phyloP scores from a whole-genome alignment of 2,888 invertebrate species.

The Drosophila quasianomalipes region DNA sequence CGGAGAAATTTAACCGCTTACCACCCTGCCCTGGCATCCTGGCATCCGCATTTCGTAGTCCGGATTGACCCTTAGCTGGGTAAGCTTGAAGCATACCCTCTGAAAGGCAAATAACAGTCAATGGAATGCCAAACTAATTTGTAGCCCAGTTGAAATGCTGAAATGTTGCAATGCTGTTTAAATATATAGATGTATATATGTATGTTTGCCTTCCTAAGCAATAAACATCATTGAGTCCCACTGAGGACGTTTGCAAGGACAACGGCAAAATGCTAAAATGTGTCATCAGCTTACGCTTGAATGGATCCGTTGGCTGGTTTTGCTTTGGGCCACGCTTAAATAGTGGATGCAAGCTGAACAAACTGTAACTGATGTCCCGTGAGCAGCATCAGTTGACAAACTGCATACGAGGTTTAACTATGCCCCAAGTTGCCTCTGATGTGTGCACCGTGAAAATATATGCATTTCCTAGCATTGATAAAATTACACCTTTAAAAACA shows the following conservation, averaged over 20 bases:
- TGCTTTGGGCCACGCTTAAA: constrained; percentile 27
- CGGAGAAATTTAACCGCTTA: constrained; percentile 7
- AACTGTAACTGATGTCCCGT: constrained; percentile 40
- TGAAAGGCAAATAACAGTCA: constrained; percentile 44
- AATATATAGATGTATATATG: constrained; percentile 47
- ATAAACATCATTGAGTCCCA: constrained; percentile 73
- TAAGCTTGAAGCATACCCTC: not conserved
- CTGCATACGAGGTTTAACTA: constrained; percentile 26
- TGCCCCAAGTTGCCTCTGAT: constrained; percentile 1
- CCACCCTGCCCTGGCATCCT: not conserved
- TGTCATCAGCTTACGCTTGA: constrained; percentile 63
- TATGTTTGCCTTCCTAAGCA: constrained; percentile 76
- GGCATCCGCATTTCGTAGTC: too few species aligned
- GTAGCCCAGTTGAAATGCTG: constrained; percentile 38
- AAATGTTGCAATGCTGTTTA: constrained; percentile 36
- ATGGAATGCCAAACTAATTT: constrained; percentile 61
- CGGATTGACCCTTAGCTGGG: constrained; percentile 21
- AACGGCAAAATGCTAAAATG: constrained; percentile 69
- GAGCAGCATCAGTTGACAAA: constrained; percentile 49
- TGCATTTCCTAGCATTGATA: not conserved
- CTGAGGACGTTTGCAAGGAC: constrained; percentile 42
- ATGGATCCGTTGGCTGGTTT: constrained; percentile 20
- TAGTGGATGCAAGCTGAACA: constrained; percentile 8
- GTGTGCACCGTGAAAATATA: not conserved
- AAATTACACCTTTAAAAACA: not conserved